Conservation (phyloP, 1,140 invertebrate genomes). For the Odontomachus brunneus region DNA sequence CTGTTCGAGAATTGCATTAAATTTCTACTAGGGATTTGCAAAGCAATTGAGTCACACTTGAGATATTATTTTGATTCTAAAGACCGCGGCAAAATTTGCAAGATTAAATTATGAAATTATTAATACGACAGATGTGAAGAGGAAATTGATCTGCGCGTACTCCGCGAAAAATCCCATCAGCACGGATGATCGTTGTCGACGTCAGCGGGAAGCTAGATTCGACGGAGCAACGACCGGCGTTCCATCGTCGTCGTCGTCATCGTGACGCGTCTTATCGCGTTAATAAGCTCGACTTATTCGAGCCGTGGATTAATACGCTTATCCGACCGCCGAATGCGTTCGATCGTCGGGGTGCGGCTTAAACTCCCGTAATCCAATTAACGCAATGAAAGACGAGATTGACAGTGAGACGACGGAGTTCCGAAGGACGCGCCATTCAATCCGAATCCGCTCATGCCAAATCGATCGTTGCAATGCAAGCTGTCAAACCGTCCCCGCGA, state of each 20-base stretch:
- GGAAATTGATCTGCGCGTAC: conserved; percentile 10
- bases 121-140: not conserved
- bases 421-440: conserved; percentile 63
- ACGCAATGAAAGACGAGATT: conserved; percentile 72
- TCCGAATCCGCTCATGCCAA: conserved; percentile 48
- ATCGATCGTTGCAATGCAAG: conserved; percentile 66
- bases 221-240: no score
- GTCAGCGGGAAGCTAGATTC: not conserved
- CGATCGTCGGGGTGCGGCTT: conserved; percentile 46
- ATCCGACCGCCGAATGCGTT: conserved; percentile 50
- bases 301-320: conserved; percentile 54
- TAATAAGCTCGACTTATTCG: conserved; percentile 60
- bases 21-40: no score
- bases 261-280: conserved; percentile 47
- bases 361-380: conserved; percentile 72
- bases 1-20: no score
- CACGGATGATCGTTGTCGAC: conserved; percentile 17
- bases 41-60: no score
- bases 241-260: conserved; percentile 8
- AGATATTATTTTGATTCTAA: no score
- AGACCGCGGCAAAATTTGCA: no score
- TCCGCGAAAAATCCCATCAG: conserved; percentile 36
- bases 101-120: not conserved
- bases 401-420: conserved; percentile 72
- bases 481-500: conserved; percentile 68